Base-by-base conservation (phyloP, 2,888 invertebrate genomes). In the Tridacna gigas region DNA sequence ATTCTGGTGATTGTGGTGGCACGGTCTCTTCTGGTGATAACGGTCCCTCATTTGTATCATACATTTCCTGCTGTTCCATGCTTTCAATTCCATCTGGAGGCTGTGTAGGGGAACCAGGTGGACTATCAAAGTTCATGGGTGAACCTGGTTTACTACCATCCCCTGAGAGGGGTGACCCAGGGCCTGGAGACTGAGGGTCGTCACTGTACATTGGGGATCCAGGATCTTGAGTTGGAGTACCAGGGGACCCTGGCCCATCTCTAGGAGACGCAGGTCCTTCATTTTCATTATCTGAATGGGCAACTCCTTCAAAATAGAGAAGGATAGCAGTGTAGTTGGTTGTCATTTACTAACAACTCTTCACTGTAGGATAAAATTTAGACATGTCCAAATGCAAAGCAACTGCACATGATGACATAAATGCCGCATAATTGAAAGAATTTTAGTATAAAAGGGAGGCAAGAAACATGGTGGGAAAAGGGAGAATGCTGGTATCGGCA, bases 281-380 rank as follows among this genome's bases (percentile, higher is more conserved):
- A 78, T 80, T 85, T 15, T 76, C 77, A 75, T 78, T 76, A 56
- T 74, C 73, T 37, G 56, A 56, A 20, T 83, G 86, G 12, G 83
- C 69, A 51, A 37, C 80, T 71, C 75, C 78, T 77, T 60, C 67
- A 63, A 79, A 73, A 22, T n/a, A 22, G 25, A 12, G 15, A 7
- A 63, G 48, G 5, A 13, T 25, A 22, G 60, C 18, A 60, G 20
- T 60, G n/a, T 4, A 20, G 60, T 3, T 20, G 60, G 2, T 60
- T 60, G 9, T 18, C 18, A 60, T 9, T n/a, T 60, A 4, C 60
- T 4, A 18, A n/a, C 4, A 60, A 37, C 37, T 37, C 37, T 4
- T 37, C 7, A 37, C 37, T 7, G 7, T 37, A 37, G 3, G 37
- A 37, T 7, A 37, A 37, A 4, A 37, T 37, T 37, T 37, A 37